These are phyloP conservation scores for Orchesella cincta DNA, from an alignment of 1,140 invertebrate species.

Conservation along the genomic window DNA sequence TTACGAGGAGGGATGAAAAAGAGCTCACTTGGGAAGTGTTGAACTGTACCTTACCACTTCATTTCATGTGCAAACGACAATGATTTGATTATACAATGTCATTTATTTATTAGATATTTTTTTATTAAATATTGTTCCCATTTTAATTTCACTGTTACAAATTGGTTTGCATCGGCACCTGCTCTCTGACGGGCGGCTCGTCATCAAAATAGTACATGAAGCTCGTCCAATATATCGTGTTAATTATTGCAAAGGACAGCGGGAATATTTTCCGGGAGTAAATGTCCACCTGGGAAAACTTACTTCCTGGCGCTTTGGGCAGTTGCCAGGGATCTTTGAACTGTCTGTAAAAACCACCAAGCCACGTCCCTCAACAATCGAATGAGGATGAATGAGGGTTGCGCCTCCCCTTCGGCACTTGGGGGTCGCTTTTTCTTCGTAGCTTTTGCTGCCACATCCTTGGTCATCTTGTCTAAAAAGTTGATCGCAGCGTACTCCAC, in stretches of 20 bases:
- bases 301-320: constrained; percentile 36
- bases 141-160: too few relatives aligned
- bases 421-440: constrained; percentile 51
- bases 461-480: constrained; percentile 62
- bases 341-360: constrained; percentile 42
- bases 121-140: too few relatives aligned
- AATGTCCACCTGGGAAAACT: constrained; percentile 61
- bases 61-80: too few relatives aligned
- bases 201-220: constrained; percentile 57
- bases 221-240: constrained; percentile 61
- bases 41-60: too few relatives aligned
- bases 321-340: constrained; percentile 45
- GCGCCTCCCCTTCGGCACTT: constrained; percentile 5
- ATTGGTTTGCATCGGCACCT: neutral
- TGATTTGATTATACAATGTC: too few relatives aligned
- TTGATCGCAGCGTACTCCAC: constrained; percentile 66
- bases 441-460: constrained; percentile 53
- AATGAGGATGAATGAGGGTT: neutral
- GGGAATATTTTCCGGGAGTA: constrained; percentile 60
- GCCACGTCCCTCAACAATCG: neutral
- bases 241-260: constrained; percentile 58
- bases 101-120: too few relatives aligned
- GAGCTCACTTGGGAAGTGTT: too few relatives aligned
- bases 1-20: too few relatives aligned
- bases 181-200: constrained; percentile 40